Evolutionary conservation across 2,888 invertebrate species (phyloP).

Genomic region (Marronus borbonicus): DNA sequence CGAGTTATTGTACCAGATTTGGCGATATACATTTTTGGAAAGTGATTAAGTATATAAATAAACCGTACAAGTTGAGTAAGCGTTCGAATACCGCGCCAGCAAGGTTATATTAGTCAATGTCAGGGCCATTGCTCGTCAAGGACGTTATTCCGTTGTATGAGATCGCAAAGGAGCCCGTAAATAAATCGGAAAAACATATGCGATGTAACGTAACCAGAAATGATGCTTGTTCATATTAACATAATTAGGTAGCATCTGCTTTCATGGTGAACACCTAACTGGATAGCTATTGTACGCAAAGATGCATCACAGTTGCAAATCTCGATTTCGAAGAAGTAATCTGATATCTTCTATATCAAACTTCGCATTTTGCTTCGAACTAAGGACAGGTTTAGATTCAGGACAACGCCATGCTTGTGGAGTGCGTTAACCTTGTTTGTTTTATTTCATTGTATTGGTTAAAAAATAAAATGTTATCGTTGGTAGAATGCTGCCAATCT

Average conservation of each 20-base stretch:
- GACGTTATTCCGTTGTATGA: slow-evolving; percentile 46
- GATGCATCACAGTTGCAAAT: background rate
- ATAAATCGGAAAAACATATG: slow-evolving; percentile 39
- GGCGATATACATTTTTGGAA: slow-evolving; percentile 51
- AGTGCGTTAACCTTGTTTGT: no score
- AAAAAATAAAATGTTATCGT: no score
- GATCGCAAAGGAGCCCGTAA: slow-evolving; percentile 43
- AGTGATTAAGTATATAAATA: slow-evolving; percentile 51
- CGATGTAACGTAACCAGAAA: slow-evolving; percentile 15
- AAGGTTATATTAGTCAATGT: slow-evolving; percentile 50
- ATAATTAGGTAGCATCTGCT: slow-evolving; percentile 19
- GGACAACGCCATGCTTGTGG: background rate
- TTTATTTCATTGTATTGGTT: no score
- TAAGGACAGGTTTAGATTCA: slow-evolving; percentile 8
- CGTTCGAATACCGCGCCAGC: slow-evolving; percentile 26
- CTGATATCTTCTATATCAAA: slow-evolving; percentile 9
- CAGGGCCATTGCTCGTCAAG: slow-evolving; percentile 48
- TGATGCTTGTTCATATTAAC: slow-evolving; percentile 15
- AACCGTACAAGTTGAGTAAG: slow-evolving; percentile 45
- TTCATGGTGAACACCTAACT: slow-evolving; percentile 2
- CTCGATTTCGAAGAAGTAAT: slow-evolving; percentile 30
- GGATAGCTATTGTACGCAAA: background rate
- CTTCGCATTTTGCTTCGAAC: background rate
- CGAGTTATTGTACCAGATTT: slow-evolving; percentile 50
- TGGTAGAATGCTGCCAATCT: no score